A percentile compares a stretch with the other conserved stretches of the same genome.
Conservation (phyloP, 2,113 vertebrate species). For the Daubentonia madagascariensis region DNA sequence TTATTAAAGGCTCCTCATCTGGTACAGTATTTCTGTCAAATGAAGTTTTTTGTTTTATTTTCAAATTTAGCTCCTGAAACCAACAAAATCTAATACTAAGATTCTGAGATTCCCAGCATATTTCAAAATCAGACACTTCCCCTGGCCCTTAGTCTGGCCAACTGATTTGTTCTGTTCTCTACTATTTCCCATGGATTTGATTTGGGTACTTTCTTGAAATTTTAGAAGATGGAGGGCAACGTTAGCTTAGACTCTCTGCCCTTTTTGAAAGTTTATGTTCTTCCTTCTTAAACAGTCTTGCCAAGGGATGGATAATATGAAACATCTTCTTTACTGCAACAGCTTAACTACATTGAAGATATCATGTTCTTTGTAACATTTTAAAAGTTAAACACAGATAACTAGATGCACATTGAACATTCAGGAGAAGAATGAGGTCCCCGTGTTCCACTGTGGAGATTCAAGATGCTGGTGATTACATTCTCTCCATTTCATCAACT, state of each 20-base stretch:
- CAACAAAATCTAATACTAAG: not conserved
- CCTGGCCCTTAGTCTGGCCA: not conserved
- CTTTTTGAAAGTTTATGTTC: not conserved
- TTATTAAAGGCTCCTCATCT: not conserved
- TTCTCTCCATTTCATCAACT: not conserved
- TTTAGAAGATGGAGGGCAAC: not conserved
- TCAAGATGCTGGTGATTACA: not conserved
- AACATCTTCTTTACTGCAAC: not conserved
- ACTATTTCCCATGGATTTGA: not conserved
- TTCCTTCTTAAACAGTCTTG: not conserved
- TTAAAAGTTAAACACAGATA: not conserved
- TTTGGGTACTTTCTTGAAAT: not conserved
- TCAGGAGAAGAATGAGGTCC: not conserved
- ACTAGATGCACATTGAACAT: not conserved
- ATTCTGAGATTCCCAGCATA: not conserved
- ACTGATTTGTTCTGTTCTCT: not conserved
- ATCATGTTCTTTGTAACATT: not conserved
- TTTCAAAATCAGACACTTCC: not conserved
- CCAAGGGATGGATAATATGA: not conserved
- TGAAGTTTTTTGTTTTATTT: not conserved
- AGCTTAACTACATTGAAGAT: not conserved
- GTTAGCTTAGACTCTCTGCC: not conserved
- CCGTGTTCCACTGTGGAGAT: not conserved
- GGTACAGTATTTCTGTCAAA: not conserved
- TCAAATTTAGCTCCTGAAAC: not conserved